A percentile compares a stretch with the other conserved stretches of the same genome.
These are phyloP conservation scores for Ferrisia virgata DNA, from an alignment of 2,888 invertebrate genomes.

Conservation along the genomic window DNA sequence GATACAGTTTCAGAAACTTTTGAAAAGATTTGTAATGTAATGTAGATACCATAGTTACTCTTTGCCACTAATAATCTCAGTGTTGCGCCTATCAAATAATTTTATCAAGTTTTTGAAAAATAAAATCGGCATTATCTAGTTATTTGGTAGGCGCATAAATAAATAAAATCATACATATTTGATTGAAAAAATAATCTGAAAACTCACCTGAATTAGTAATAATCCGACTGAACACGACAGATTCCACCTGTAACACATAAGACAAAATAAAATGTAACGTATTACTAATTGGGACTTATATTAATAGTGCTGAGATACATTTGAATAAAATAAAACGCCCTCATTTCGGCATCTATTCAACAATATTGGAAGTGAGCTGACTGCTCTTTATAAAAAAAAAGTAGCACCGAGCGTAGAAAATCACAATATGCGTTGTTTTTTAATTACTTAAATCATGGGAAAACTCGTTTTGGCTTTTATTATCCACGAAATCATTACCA, in stretches of 20 bases:
- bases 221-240: constrained; percentile 28
- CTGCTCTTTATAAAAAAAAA: background rate
- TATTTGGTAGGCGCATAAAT: too few relatives aligned
- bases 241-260: constrained; percentile 32
- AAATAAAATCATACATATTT: too few relatives aligned
- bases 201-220: constrained; percentile 32
- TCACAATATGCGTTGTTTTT: constrained; percentile 14
- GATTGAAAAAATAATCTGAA: background rate
- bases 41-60: too few relatives aligned
- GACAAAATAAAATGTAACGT: background rate
- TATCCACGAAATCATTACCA: constrained; percentile 24
- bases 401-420: constrained; percentile 29
- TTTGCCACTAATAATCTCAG: too few relatives aligned
- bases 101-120: too few relatives aligned
- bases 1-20: too few relatives aligned
- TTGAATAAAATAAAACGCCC: background rate
- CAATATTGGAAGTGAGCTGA: background rate
- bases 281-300: too few relatives aligned
- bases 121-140: too few relatives aligned
- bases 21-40: too few relatives aligned
- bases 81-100: too few relatives aligned
- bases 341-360: background rate
- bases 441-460: constrained; percentile 30
- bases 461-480: constrained; percentile 13
- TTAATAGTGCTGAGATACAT: background rate